phyloP scores from a whole-genome alignment of 2,888 invertebrate genomes.

The Papilio gigon region DNA sequence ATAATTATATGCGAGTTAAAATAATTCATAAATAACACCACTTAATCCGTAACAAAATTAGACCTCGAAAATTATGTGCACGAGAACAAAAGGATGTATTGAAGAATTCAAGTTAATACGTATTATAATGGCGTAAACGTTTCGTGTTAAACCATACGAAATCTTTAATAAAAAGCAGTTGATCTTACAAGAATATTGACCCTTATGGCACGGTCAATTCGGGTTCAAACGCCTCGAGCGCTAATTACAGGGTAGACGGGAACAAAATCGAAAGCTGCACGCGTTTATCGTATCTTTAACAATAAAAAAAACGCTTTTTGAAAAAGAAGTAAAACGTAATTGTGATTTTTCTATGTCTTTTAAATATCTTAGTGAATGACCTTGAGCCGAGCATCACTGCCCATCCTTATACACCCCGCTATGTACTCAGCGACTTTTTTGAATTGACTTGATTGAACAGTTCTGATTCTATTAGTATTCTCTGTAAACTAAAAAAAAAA shows the following conservation, averaged over 20 bases:
- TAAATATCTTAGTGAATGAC: too few species aligned
- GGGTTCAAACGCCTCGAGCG: conserved; percentile 38
- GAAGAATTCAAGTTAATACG: conserved; percentile 11
- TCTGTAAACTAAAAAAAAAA: too few species aligned
- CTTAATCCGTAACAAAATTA: conserved; percentile 34
- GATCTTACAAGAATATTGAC: conserved; percentile 12
- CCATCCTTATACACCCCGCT: too few species aligned
- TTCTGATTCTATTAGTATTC: too few species aligned
- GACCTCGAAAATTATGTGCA: conserved; percentile 12
- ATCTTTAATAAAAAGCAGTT: conserved; percentile 7
- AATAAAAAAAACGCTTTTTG: conserved; percentile 26
- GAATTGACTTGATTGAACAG: too few species aligned
- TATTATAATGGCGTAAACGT: conserved; percentile 8
- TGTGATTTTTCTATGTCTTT: background rate
- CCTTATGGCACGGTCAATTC: conserved; percentile 13
- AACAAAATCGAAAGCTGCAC: conserved; percentile 33
- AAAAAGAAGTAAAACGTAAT: background rate
- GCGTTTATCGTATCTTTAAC: conserved; percentile 20
- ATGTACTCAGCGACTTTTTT: too few species aligned
- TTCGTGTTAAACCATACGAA: conserved; percentile 18
- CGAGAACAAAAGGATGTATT: conserved; percentile 27
- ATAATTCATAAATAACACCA: conserved; percentile 25
- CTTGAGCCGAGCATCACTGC: too few species aligned
- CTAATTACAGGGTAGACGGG: conserved; percentile 33
- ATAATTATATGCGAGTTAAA: conserved; percentile 24